phyloP scores from a whole-genome alignment of 2,888 invertebrate genomes.

The Synanthedon vespiformis region DNA sequence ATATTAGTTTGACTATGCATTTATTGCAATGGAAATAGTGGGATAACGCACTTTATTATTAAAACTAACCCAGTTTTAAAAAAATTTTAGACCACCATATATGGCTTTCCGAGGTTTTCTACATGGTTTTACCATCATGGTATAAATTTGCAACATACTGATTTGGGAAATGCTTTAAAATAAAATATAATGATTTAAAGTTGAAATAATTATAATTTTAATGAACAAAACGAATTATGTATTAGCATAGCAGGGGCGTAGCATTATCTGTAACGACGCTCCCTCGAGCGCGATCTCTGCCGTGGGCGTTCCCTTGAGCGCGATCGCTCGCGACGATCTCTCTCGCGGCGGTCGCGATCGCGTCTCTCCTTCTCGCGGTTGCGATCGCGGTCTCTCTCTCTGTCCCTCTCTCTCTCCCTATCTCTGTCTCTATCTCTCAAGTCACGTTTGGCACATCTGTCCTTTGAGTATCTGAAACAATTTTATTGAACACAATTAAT shows the following conservation, averaged over 20 bases:
- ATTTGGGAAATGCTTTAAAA: no score
- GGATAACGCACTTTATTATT: no score
- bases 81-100: no score
- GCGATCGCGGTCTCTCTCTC: constrained; percentile 36
- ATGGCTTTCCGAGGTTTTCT: no score
- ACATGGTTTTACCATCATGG: no score
- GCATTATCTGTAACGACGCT: constrained; percentile 57
- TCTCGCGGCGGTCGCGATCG: constrained; percentile 18
- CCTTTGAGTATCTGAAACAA: constrained; percentile 56
- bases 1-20: no score
- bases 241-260: constrained; percentile 7
- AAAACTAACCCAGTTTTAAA: no score
- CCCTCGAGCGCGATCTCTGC: constrained; percentile 44
- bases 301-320: constrained; percentile 35
- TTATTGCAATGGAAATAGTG: no score
- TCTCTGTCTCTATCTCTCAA: constrained; percentile 35
- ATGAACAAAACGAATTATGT: background rate
- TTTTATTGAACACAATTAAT: no score
- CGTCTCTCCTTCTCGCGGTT: constrained; percentile 28
- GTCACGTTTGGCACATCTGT: constrained; percentile 46
- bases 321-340: constrained; percentile 20
- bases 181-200: background rate
- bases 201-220: background rate
- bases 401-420: constrained; percentile 1
- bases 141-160: no score